Evolutionary conservation across 1,140 invertebrate species (phyloP), one percentile per base, ranked within the genome.

Genomic region (Brachionus plicatilis): DNA sequence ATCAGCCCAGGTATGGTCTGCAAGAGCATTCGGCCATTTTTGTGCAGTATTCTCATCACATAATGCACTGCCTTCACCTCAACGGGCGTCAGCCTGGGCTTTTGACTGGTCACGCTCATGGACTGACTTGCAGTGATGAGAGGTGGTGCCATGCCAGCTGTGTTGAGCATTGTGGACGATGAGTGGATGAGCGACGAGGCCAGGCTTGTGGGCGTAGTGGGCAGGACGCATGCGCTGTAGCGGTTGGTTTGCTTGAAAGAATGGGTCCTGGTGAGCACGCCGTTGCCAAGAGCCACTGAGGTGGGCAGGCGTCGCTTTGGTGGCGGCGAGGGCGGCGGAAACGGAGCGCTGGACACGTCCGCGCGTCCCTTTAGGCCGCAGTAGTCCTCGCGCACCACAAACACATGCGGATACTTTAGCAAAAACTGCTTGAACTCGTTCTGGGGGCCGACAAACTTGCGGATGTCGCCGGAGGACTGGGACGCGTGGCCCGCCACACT

Each of bases 401-500:
- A 90, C 84, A 90, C 88, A 83, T 90, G 87, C 50, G 88, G 88
- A 85, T 90, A 89, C 66, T 86, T 87, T 3, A 87, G 82, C 37
- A 90, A 86, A 87, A 89, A 90, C 24, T 87, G 86, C 68, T 86
- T 87, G 85, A 90, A 90, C 75, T 90, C 88, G 76, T 88, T 88
- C 83, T 90, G 90, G 20, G 90, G 90, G 27, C 90, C 90, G 37
- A 90, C 89, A 87, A 88, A 88, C 53, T 89, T 88, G 24, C 90
- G 85, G n/a, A 90, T 88, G 72, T 90, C 88, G 6, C 85, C 33
- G 14, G 87, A 85, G 6, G 89, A 89, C 84, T 90, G 90, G 4
- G 89, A 90, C n/a, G 90, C 86, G 86, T 90, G 90, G 11, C 90
- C 90, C 43, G 90, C 89, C 50, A 90, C 86, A 84, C 90, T 90